phyloP scores from a whole-genome alignment of 1,140 invertebrate genomes.

The Lerema accius region DNA sequence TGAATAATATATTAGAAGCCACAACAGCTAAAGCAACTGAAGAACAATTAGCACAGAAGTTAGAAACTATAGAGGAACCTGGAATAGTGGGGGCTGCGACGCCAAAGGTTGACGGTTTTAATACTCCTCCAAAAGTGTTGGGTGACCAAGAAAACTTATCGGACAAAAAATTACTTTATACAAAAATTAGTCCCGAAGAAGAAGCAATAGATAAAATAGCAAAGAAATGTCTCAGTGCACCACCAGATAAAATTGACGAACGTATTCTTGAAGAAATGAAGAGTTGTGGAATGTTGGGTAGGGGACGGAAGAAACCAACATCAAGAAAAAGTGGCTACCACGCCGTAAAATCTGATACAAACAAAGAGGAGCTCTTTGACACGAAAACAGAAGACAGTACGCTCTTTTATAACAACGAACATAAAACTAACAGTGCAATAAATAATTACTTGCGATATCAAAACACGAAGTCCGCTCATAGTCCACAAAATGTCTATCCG shows the following conservation, averaged over 20 bases:
- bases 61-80: slow-evolving; percentile 56
- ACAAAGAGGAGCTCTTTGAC: slow-evolving; percentile 10
- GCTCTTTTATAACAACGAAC: slow-evolving; percentile 5
- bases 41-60: slow-evolving; percentile 50
- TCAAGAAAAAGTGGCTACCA: slow-evolving; percentile 7
- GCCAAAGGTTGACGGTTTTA: slow-evolving; percentile 44
- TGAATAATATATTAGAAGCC: slow-evolving; percentile 40
- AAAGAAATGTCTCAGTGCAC: slow-evolving; percentile 45
- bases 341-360: neutral
- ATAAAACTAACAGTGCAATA: neutral
- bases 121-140: slow-evolving; percentile 43
- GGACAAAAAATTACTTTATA: neutral
- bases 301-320: slow-evolving; percentile 5
- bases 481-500: neutral
- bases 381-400: slow-evolving; percentile 16
- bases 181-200: slow-evolving; percentile 7
- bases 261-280: slow-evolving; percentile 52
- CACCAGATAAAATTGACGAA: slow-evolving; percentile 46
- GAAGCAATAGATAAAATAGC: slow-evolving; percentile 45
- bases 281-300: slow-evolving; percentile 37
- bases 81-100: slow-evolving; percentile 46
- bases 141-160: slow-evolving; percentile 22
- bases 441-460: neutral
- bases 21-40: slow-evolving; percentile 44
- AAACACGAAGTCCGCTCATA: slow-evolving; percentile 1